Conservation (phyloP, 2,797 vertebrate species). For the Hozukius guyotensis region DNA sequence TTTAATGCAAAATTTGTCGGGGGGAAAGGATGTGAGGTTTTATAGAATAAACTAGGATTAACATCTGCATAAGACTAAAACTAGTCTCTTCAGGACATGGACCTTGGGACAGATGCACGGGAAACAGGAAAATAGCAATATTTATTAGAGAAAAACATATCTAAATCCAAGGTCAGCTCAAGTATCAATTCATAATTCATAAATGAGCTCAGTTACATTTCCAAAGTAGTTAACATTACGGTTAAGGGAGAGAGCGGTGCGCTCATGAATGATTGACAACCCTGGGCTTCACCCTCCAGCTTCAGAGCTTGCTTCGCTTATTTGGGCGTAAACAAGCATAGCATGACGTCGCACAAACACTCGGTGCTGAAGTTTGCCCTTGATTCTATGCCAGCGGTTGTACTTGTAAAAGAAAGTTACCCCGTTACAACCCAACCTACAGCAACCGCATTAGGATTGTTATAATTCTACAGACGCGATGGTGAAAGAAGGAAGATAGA, state of each 20-base stretch:
- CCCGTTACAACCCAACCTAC: background rate
- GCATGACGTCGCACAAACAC: conserved; percentile 7
- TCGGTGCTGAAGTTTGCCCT: background rate
- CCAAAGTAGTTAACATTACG: conserved; percentile 39
- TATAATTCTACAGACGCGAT: background rate
- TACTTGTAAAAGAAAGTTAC: background rate
- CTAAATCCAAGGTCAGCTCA: conserved; percentile 11
- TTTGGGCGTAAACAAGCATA: conserved; percentile 32
- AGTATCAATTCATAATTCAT: conserved; percentile 56
- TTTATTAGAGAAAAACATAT: background rate
- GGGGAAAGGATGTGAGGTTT: background rate
- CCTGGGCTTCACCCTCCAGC: conserved; percentile 23
- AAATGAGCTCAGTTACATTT: conserved; percentile 45
- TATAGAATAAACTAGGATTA: background rate
- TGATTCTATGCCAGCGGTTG: background rate
- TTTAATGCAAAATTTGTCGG: background rate
- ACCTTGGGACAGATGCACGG: background rate
- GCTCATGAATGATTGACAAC: conserved; percentile 65
- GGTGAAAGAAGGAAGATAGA: background rate
- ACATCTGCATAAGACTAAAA: background rate
- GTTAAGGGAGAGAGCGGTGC: conserved; percentile 16
- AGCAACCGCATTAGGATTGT: background rate
- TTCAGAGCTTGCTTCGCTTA: conserved; percentile 22
- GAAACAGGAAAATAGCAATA: background rate
- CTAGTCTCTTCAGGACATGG: background rate